These are phyloP conservation scores for Megaustenia siamemsis DNA, from an alignment of 2,888 invertebrate species.

Conservation along the genomic window DNA sequence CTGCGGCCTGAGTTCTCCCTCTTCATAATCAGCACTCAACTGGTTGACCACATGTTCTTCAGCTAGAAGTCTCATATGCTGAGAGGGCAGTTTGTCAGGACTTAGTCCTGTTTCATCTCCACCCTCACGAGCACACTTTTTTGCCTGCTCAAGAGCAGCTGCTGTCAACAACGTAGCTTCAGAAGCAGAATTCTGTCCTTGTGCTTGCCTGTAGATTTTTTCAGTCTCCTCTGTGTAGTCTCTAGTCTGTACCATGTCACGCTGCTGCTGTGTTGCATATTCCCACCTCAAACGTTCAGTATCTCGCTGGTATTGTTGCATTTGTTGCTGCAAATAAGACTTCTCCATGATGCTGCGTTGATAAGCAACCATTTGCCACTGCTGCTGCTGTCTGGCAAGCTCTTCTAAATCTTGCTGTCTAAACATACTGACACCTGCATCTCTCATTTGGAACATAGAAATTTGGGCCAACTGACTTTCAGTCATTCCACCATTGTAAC, in stretches of 20 bases:
- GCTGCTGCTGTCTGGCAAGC: slow-evolving; percentile 53
- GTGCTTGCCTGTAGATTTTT: slow-evolving; percentile 44
- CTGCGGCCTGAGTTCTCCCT: slow-evolving; percentile 53
- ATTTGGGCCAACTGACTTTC: slow-evolving; percentile 49
- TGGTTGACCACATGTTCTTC: slow-evolving; percentile 45
- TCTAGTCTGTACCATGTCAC: slow-evolving; percentile 31
- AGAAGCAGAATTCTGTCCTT: slow-evolving; percentile 31
- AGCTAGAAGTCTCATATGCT: slow-evolving; percentile 44
- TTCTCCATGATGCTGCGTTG: slow-evolving; percentile 56
- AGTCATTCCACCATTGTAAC: slow-evolving; percentile 15
- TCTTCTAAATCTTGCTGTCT: slow-evolving; percentile 52
- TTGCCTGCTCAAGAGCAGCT: slow-evolving; percentile 44
- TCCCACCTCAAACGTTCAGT: slow-evolving; percentile 53
- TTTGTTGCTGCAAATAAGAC: slow-evolving; percentile 52
- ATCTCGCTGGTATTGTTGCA: slow-evolving; percentile 53
- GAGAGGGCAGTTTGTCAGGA: slow-evolving; percentile 43
- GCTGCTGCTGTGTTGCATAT: slow-evolving; percentile 38
- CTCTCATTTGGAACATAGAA: slow-evolving; percentile 52
- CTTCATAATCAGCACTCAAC: slow-evolving; percentile 49
- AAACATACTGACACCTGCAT: slow-evolving; percentile 47
- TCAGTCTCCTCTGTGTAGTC: slow-evolving; percentile 42
- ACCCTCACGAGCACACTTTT: slow-evolving; percentile 35
- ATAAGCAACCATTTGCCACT: slow-evolving; percentile 55
- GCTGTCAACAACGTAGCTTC: slow-evolving; percentile 44
- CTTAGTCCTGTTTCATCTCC: slow-evolving; percentile 19